phyloP scores from a whole-genome alignment of 2,113 vertebrate genomes.

The Caloenas nicobarica region DNA sequence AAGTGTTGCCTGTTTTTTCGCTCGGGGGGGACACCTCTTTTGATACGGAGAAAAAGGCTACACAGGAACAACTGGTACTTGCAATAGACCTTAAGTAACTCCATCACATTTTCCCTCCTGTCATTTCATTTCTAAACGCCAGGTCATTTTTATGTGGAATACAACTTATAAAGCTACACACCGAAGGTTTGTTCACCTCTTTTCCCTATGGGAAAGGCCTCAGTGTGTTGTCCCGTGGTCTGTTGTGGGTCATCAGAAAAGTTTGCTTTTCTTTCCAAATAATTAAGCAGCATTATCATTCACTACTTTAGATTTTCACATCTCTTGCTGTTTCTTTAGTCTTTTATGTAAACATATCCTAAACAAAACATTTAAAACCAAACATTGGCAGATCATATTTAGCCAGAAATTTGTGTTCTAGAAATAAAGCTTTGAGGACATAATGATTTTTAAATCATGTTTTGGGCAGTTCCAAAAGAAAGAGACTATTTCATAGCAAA shows the following conservation, averaged over 20 bases:
- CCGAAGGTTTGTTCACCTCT: not conserved
- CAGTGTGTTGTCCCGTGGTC: not conserved
- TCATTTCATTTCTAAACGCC: not conserved
- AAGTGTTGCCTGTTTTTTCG: not conserved
- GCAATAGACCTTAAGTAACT: no score
- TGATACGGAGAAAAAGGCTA: fast-evolving
- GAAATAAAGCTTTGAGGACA: constrained; percentile 2
- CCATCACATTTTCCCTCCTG: not conserved
- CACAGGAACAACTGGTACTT: not conserved
- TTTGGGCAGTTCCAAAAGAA: not conserved
- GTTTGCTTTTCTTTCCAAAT: not conserved
- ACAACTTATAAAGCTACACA: not conserved
- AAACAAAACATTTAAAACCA: not conserved
- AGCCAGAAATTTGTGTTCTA: not conserved
- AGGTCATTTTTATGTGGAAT: not conserved
- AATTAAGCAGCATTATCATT: not conserved
- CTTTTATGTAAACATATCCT: not conserved
- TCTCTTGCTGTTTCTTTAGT: not conserved
- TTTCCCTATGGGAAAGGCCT: not conserved
- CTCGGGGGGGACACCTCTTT: not conserved
- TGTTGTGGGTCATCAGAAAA: not conserved
- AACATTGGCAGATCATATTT: not conserved
- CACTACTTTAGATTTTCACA: not conserved
- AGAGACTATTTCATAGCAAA: not conserved
- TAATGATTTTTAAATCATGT: not conserved